Base-by-base conservation (phyloP, 2,888 invertebrate species). In the Camptogramma bilineatum region DNA sequence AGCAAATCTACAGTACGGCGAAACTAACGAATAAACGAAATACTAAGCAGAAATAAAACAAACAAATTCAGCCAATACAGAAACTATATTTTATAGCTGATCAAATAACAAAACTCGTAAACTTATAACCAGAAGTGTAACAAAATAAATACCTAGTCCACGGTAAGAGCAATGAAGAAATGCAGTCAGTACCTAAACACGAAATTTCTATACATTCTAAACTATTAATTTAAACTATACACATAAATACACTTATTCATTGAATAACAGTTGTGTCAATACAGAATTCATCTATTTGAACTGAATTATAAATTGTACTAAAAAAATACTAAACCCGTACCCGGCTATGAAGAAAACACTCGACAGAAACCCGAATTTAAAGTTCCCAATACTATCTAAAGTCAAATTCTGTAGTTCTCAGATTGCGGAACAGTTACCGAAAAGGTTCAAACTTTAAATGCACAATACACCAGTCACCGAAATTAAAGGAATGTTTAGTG, bases 61-160 rank as follows among this genome's bases (percentile, higher is more conserved):
- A 84, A 21, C 42, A 18, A 63, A 69, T 84, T 76, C 86, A 87
- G 84, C 78, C 83, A 83, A 85, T 84, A 84, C 79, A 81, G 79
- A 82, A 84, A 87, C 87, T 88, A 89, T 86, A 88, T 86, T 90
- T 89, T 87, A 91, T 89, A 88, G 85, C 83, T 89, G 90, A 87
- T 90, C 85, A 86, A 87, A 85, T 85, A 91, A 91, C 91, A 91
- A 90, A 90, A 90, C 88, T 88, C 83, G 83, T 88, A 91, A 87
- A 90, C 88, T 91, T 86, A 88, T 83, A 90, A 90, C 88, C 91
- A 88, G 87, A 82, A 82, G 85, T n/a, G n/a, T 81, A 92, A 92
- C 90, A 90, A 90, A 90, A 92, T 91, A 92, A 92, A 92, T 91
- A 92, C 91, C 91, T 88, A 84, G 86, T 88, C 88, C 91, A 84